phyloP scores from a whole-genome alignment of 2,797 vertebrate genomes.

The Sebastes vulpes region DNA sequence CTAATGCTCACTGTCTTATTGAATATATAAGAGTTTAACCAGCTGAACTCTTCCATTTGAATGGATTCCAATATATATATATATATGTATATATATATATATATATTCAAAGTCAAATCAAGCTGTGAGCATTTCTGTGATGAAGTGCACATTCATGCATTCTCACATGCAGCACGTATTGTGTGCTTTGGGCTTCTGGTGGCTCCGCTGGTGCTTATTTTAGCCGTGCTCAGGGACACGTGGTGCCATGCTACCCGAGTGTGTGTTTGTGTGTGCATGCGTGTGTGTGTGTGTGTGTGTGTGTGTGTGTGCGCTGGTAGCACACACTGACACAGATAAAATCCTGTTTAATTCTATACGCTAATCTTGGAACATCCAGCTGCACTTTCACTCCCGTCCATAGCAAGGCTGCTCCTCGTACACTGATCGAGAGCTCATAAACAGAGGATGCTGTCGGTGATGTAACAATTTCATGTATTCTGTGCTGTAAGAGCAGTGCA shows the following conservation, averaged over 20 bases:
- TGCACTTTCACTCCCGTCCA: slow-evolving; percentile 36
- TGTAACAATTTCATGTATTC: slow-evolving; percentile 26
- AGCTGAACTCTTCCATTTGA: slow-evolving; percentile 47
- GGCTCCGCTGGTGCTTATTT: slow-evolving; percentile 61
- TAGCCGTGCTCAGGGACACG: slow-evolving; percentile 47
- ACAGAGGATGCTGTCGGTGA: slow-evolving; percentile 29
- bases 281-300: background rate
- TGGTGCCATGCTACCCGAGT: slow-evolving; percentile 26
- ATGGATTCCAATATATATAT: slow-evolving; percentile 18
- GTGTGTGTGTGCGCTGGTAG: background rate
- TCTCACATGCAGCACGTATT: slow-evolving; percentile 35
- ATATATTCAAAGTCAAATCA: slow-evolving; percentile 43
- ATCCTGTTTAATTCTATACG: slow-evolving; percentile 71
- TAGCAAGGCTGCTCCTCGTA: slow-evolving; percentile 30
- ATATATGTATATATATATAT: background rate
- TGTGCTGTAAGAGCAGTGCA: slow-evolving; percentile 6
- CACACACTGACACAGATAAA: slow-evolving; percentile 67
- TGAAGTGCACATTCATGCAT: slow-evolving; percentile 48
- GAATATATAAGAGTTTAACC: slow-evolving; percentile 9
- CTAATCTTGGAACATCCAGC: slow-evolving; percentile 74
- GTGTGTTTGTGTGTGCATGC: background rate
- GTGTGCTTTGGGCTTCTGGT: slow-evolving; percentile 49
- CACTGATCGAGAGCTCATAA: slow-evolving; percentile 33
- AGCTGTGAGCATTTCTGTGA: slow-evolving; percentile 29
- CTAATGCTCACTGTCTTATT: slow-evolving; percentile 47